Conservation (phyloP, 2,888 invertebrate genomes). For the Eustalomyia histrio region DNA sequence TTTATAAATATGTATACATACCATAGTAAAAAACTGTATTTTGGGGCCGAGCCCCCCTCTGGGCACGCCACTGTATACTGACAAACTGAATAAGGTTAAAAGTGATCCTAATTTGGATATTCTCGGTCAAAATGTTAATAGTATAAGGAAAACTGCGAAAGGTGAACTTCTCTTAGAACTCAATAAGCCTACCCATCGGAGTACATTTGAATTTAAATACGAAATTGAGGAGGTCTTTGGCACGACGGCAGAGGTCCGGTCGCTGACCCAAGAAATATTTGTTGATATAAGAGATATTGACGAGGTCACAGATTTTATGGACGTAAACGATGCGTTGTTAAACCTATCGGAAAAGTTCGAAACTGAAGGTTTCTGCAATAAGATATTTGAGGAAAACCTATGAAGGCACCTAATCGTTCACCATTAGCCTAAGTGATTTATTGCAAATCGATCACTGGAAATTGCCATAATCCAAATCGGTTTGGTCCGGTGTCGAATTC, state of each 20-base stretch:
- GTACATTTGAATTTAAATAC: not conserved
- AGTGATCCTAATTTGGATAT: not conserved
- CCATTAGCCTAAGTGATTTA: not conserved
- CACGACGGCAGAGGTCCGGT: too few relatives aligned
- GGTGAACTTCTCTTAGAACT: not conserved
- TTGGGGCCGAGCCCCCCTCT: too few relatives aligned
- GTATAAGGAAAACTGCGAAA: slow-evolving; percentile 4
- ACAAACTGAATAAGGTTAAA: not conserved
- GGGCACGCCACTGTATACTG: too few relatives aligned
- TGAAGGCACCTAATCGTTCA: not conserved
- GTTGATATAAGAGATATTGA: slow-evolving; percentile 5
- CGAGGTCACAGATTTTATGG: not conserved
- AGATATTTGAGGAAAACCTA: slow-evolving; percentile 4
- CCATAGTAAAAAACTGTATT: too few relatives aligned
- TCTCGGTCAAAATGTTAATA: slow-evolving; percentile 3
- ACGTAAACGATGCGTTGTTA: not conserved
- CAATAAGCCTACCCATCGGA: not conserved
- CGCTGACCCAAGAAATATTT: not conserved
- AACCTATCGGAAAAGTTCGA: not conserved
- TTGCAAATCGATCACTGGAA: not conserved
- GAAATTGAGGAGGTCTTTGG: not conserved
- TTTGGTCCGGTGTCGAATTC: slow-evolving; percentile 12
- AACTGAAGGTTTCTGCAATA: not conserved
- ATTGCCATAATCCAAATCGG: slow-evolving; percentile 5
- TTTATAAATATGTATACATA: too few relatives aligned